phyloP scores from a whole-genome alignment of 1,140 invertebrate species.

The Diplogasteroides magnus region DNA sequence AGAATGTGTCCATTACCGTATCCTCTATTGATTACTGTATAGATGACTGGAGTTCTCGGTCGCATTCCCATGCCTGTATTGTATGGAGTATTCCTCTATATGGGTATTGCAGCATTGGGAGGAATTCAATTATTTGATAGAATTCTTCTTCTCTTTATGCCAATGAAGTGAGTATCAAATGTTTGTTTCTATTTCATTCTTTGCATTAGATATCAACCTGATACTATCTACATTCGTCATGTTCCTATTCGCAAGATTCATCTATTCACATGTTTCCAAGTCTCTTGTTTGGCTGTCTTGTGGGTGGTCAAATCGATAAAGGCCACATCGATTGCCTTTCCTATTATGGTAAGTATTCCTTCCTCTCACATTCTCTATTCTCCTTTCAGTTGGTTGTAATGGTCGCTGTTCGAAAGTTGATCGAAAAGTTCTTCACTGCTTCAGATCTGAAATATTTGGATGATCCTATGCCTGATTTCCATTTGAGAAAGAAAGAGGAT shows the following conservation, averaged over 20 bases:
- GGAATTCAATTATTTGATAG: constrained; percentile 81
- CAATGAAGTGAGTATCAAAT: constrained; percentile 67
- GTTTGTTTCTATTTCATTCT: not conserved
- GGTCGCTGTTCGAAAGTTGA: constrained; percentile 85
- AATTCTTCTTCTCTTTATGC: constrained; percentile 92
- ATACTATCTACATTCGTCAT: constrained; percentile 92
- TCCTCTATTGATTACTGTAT: not conserved
- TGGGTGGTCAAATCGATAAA: constrained; percentile 95
- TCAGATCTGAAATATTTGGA: constrained; percentile 91
- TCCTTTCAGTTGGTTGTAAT: constrained; percentile 78
- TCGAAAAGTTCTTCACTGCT: constrained; percentile 85
- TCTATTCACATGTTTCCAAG: constrained; percentile 85
- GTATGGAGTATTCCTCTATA: constrained; percentile 96
- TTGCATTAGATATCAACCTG: constrained; percentile 74
- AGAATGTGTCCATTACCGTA: not conserved
- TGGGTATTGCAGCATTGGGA: constrained; percentile 89
- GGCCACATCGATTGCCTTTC: constrained; percentile 87
- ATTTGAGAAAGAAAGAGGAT: constrained; percentile 69
- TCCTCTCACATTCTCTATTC: not conserved
- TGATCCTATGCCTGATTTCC: constrained; percentile 91
- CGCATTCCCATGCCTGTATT: constrained; percentile 83
- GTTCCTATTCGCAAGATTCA: constrained; percentile 88
- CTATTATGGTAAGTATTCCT: constrained; percentile 75
- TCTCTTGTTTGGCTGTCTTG: constrained; percentile 79
- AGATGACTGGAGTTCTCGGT: constrained; percentile 57